Evolutionary conservation across 2,888 invertebrate species (phyloP), one percentile per base, ranked within the genome.

Genomic region (Eretmocerus hayati): DNA sequence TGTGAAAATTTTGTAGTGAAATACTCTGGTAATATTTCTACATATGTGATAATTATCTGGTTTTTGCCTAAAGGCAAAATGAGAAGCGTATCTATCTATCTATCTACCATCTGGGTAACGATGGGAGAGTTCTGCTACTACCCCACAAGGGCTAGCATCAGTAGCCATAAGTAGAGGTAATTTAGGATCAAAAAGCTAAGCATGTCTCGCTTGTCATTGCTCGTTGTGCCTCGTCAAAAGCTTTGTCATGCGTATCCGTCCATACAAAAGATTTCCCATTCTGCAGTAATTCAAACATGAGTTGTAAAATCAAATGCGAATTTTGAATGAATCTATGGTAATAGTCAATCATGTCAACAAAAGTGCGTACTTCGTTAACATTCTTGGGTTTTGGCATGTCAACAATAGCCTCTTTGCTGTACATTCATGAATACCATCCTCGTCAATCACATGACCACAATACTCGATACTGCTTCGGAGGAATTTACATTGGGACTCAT

Each of bases 351-450:
- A 52, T 46, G 2, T 45, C 48, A 4, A 55, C 37, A 6, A 53
- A 54, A 2, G 48, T 35, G 16, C 47, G 42, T 19, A 39, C n/a
- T n/a, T n/a, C n/a, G n/a, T n/a, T n/a, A n/a, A n/a, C n/a, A n/a
- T n/a, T n/a, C n/a, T n/a, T n/a, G 1, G 51, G 52, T 56, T 49
- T 9, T 39, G 33, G 16, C 57, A 62, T 32, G 58, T 60, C 8
- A 60, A 58, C 52, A 48, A 59, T 16, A 3, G 48, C 39, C 3
- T 46, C 42, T 51, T 53, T 11, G 21, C 8, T 32, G 18, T 39
- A 11, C 9, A 26, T 33, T 53, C 48, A 36, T 52, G 48, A 13
- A 53, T 48, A 16, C 45, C 50, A 2, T 39, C 13, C n/a, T n/a
- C n/a, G n/a, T n/a, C n/a, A n/a, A n/a, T n/a, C n/a, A n/a, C n/a